Evolutionary conservation across 2,797 vertebrate species (phyloP).

Genomic region (Eremophila alpestris): DNA sequence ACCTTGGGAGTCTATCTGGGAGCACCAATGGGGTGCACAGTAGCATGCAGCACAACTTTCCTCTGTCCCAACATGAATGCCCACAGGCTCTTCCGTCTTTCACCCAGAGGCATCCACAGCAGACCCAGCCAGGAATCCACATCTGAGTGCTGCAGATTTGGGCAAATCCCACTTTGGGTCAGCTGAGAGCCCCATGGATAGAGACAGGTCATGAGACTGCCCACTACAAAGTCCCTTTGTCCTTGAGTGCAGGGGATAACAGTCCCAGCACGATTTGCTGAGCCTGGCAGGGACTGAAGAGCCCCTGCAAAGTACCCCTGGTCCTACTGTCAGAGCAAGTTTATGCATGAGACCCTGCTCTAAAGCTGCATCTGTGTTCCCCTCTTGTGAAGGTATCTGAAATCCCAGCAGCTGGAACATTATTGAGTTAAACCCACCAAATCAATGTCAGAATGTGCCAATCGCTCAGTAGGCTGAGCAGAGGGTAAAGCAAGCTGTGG

Average conservation of each 20-base stretch:
- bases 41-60: accelerated
- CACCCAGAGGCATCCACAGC: background rate
- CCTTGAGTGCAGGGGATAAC: background rate
- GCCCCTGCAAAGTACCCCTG: background rate
- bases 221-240: background rate
- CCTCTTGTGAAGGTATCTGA: background rate
- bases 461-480: background rate
- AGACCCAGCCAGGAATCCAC: background rate
- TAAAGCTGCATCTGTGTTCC: background rate
- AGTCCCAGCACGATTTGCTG: background rate
- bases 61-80: accelerated
- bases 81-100: background rate
- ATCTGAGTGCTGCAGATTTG: background rate
- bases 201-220: background rate
- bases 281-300: background rate
- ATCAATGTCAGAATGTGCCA: background rate
- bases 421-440: background rate
- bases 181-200: background rate
- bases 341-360: accelerated
- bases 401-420: background rate
- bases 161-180: background rate
- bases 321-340: background rate
- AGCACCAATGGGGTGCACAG: accelerated
- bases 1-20: accelerated
- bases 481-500: background rate